A percentile compares a stretch with the other conserved stretches of the same genome.
Evolutionary conservation across 2,888 invertebrate species (phyloP).

Genomic region (Disparrhopalites patrizii): DNA sequence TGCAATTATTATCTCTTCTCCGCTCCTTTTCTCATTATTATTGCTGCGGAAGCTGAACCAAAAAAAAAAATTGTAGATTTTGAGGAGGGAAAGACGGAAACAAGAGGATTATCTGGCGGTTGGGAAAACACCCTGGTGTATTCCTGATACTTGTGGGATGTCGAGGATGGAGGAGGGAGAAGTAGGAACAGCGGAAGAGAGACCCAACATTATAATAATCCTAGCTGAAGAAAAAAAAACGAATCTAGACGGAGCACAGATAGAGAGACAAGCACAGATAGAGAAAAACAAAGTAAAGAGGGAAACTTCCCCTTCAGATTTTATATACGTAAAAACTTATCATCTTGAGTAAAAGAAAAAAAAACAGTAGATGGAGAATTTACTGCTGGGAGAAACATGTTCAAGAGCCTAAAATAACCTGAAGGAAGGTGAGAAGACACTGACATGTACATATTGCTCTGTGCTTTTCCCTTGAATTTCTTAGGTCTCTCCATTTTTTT

Average conservation of each 20-base stretch:
- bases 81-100: no score
- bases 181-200: no score
- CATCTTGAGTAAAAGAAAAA: background rate
- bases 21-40: no score
- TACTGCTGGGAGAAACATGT: background rate
- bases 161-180: no score
- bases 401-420: constrained; percentile 19
- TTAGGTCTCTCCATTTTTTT: background rate
- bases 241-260: background rate
- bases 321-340: no score
- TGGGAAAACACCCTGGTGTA: no score
- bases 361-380: background rate
- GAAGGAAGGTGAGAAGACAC: constrained; percentile 8
- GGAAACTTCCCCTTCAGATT: no score
- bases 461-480: constrained; percentile 4
- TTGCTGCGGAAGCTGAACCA: no score
- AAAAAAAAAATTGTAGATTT: no score
- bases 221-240: background rate
- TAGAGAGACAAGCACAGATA: background rate
- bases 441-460: constrained; percentile 23
- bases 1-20: no score
- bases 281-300: background rate
- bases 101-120: no score
- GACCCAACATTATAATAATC: no score
- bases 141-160: constrained; percentile 1